Evolutionary conservation across 2,113 vertebrate species (phyloP), one percentile per base, ranked within the genome.

Genomic region (Lathamus discolor): DNA sequence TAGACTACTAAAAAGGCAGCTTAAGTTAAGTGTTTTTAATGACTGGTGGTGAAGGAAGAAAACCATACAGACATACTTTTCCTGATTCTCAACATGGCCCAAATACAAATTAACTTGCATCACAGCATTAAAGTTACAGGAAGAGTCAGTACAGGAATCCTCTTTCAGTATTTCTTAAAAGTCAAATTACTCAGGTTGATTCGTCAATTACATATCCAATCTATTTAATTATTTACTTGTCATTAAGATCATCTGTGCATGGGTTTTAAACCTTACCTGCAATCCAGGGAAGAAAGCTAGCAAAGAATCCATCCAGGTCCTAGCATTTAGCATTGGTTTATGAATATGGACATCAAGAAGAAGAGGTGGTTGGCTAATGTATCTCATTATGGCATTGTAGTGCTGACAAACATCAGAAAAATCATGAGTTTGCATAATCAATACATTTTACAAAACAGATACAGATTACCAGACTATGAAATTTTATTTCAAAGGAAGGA

Each of bases 301-400:
- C 94, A 99, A 95, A 19, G 99, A 99, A 96, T 99, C 99, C 99
- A 99, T 99, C 99, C 99, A 99, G 51, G 99, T 99, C 62, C 99
- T 98, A 51, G 99, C 99, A 27, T 99, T 99, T 31, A 99, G 98
- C 97, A 99, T 98, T 55, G 99, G 99, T 95, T 99, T 99, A 97
- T 99, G 99, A 93, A 99, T 99, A 74, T 99, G 99, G 64, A 99
- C 99, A 59, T 99, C 99, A 28, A 99, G 98, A 24, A 99, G 98
- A 75, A 99, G 98, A 37, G 99, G 99, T 5, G 99, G 99, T 95
- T 99, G 99, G 92, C 99, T 99, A 69, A 99, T 99, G 90, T 99
- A 99, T 84, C 99, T 99, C 99, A 99, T 99, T 92, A 99, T 99
- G 92, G 99, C 99, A 90, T 99, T 99, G 3, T 99, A 99, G 97